Conservation (phyloP, 2,888 invertebrate genomes). For the Perizoma flavofasciatum region DNA sequence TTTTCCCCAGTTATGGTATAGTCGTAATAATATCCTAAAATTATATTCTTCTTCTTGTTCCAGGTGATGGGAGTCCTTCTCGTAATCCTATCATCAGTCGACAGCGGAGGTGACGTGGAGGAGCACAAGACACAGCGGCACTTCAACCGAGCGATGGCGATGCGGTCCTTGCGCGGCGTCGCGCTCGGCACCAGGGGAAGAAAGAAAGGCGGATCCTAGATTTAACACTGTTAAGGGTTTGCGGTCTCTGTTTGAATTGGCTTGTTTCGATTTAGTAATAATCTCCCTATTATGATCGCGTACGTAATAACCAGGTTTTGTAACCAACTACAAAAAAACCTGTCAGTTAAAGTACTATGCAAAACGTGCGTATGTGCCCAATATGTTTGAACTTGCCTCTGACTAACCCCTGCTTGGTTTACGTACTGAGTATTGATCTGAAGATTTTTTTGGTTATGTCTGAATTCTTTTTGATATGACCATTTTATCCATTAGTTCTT, state of each 20-base stretch:
- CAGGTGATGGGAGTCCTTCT: constrained; percentile 92
- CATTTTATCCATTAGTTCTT: too few relatives aligned
- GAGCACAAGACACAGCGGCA: constrained; percentile 90
- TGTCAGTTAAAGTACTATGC: too few relatives aligned
- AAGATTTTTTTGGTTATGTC: not conserved
- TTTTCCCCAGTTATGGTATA: too few relatives aligned
- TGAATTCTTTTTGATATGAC: too few relatives aligned
- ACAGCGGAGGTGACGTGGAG: constrained; percentile 76
- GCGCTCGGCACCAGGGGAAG: constrained; percentile 67
- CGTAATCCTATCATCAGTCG: constrained; percentile 91
- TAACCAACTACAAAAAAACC: too few relatives aligned
- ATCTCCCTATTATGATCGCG: too few relatives aligned
- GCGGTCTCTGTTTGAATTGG: constrained; percentile 32
- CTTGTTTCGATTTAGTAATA: not conserved
- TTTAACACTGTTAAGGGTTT: constrained; percentile 24
- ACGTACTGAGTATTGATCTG: not conserved
- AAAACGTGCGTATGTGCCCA: not conserved
- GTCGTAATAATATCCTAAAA: too few relatives aligned
- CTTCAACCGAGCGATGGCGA: constrained; percentile 95
- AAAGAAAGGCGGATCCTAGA: constrained; percentile 75
- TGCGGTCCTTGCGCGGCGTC: constrained; percentile 89
- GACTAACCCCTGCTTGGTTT: too few relatives aligned
- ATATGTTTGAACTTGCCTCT: not conserved
- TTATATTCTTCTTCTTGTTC: constrained; percentile 12
- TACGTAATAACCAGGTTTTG: too few relatives aligned